Evolutionary conservation across 2,797 vertebrate species (phyloP).

Genomic region (Anguilla anguilla): DNA sequence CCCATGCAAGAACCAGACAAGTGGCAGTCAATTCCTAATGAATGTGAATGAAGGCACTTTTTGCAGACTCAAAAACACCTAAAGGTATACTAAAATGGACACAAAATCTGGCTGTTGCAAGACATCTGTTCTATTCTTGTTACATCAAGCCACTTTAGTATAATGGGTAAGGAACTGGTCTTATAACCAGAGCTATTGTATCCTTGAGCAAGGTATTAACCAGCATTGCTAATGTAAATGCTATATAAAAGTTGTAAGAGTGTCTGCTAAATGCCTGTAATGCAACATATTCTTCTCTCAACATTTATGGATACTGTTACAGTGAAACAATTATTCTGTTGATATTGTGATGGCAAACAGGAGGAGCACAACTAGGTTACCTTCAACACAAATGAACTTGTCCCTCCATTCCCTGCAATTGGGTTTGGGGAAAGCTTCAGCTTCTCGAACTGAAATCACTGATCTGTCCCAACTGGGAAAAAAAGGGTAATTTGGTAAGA

Average conservation of each 20-base stretch:
- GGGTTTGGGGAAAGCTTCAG: conserved; percentile 80
- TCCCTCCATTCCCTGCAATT: conserved; percentile 83
- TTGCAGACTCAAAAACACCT: neutral
- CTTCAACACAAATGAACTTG: conserved; percentile 95
- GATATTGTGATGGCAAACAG: neutral
- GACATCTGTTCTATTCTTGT: neutral
- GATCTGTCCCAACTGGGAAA: conserved; percentile 81
- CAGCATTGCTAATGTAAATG: too few species aligned
- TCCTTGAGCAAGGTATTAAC: too few species aligned
- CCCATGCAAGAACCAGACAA: neutral
- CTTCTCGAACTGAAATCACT: conserved; percentile 91
- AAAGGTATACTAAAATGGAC: neutral
- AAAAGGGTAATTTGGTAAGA: conserved; percentile 23
- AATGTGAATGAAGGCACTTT: neutral
- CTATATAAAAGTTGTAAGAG: too few species aligned
- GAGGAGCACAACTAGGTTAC: conserved; percentile 64
- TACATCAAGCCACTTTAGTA: neutral
- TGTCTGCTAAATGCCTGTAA: too few species aligned
- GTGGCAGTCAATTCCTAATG: neutral
- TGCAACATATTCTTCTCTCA: neutral
- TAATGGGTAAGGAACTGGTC: too few species aligned
- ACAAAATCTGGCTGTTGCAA: neutral
- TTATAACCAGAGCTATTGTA: too few species aligned
- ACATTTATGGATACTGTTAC: neutral
- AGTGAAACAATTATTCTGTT: neutral